phyloP scores from a whole-genome alignment of 2,888 invertebrate species.

The Mechanitis messenoides region DNA sequence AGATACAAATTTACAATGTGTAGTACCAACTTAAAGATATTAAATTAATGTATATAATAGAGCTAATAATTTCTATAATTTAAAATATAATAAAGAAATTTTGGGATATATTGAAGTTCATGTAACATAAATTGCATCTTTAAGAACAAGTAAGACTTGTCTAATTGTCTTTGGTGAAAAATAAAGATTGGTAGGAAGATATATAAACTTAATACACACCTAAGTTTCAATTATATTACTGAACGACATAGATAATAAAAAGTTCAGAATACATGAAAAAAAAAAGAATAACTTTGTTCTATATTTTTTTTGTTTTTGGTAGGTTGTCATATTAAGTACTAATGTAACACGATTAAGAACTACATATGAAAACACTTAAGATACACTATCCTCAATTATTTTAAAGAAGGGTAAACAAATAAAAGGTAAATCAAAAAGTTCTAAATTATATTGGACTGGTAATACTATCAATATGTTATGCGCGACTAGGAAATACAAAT shows the following conservation, averaged over 20 bases:
- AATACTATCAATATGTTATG: constrained; percentile 40
- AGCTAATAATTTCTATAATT: too few relatives aligned
- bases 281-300: constrained; percentile 60
- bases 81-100: too few relatives aligned
- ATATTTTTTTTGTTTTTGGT: constrained; percentile 62
- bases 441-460: constrained; percentile 11
- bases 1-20: too few relatives aligned
- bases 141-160: constrained; percentile 11
- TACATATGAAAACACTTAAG: constrained; percentile 25
- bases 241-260: constrained; percentile 55
- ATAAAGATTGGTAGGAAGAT: constrained; percentile 34
- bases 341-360: constrained; percentile 42
- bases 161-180: constrained; percentile 58
- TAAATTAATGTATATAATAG: too few relatives aligned
- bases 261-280: constrained; percentile 43
- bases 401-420: constrained; percentile 8
- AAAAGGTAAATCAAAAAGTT: constrained; percentile 9
- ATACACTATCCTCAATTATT: constrained; percentile 13
- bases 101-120: too few relatives aligned
- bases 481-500: constrained; percentile 55
- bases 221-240: constrained; percentile 58
- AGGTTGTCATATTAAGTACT: constrained; percentile 69
- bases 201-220: constrained; percentile 33
- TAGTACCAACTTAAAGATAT: too few relatives aligned
- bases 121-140: too few relatives aligned